These are phyloP conservation scores for Thyatira batis DNA, from an alignment of 2,888 invertebrate species.

Conservation along the genomic window DNA sequence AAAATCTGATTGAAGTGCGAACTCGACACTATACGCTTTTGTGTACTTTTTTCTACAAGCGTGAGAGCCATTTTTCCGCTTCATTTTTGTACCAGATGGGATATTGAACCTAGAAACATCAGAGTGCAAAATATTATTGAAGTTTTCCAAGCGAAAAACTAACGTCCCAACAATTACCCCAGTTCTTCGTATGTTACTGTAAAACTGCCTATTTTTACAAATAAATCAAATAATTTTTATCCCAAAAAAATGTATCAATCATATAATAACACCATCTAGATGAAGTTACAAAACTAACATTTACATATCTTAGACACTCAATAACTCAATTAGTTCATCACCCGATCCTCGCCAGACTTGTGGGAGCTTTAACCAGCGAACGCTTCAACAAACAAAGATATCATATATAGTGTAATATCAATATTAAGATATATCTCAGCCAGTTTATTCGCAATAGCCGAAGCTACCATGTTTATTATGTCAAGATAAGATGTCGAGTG, in stretches of 20 bases:
- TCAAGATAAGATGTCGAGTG: background rate
- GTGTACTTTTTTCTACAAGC: slow-evolving; percentile 2
- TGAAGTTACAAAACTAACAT: background rate
- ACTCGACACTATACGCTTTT: background rate
- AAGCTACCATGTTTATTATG: background rate
- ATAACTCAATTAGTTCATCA: background rate
- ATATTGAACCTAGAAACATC: background rate
- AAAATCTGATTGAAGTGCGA: slow-evolving; percentile 5
- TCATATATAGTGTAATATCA: background rate
- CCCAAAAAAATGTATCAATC: no score
- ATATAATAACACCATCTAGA: no score
- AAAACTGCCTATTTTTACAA: background rate
- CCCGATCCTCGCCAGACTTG: background rate
- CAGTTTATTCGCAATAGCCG: background rate
- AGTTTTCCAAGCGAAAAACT: background rate
- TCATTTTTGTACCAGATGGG: slow-evolving; percentile 2
- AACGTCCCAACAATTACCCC: background rate
- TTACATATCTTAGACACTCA: background rate
- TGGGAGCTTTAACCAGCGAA: background rate
- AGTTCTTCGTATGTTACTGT: background rate
- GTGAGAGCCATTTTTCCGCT: background rate
- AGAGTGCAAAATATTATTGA: background rate
- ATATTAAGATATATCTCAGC: background rate
- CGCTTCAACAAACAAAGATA: background rate
- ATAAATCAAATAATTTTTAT: no score